Conservation (phyloP, 2,888 invertebrate species). For the Agapostemon virescens region DNA sequence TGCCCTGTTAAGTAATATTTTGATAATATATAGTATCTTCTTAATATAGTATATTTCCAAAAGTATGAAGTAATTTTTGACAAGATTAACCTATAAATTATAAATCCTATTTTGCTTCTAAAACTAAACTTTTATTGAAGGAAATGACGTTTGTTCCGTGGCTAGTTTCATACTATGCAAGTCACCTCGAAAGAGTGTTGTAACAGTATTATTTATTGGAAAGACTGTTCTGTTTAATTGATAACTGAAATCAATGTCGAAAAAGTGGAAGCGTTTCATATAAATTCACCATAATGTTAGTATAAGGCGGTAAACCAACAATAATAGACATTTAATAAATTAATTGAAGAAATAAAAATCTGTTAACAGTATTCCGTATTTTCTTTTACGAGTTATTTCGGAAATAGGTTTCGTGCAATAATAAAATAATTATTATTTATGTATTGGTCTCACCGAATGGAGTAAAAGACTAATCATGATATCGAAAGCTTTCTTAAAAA, state of each 20-base stretch:
- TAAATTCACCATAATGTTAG: conserved; percentile 34
- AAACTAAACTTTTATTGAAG: conserved; percentile 34
- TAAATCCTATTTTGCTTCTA: not conserved
- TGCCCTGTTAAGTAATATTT: conserved; percentile 12
- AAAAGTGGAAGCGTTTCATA: conserved; percentile 23
- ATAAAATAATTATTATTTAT: not conserved
- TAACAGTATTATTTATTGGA: conserved; percentile 40
- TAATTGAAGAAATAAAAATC: not conserved
- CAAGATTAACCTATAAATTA: not conserved
- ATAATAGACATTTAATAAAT: not conserved
- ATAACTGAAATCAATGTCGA: conserved; percentile 57
- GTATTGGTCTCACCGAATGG: not conserved
- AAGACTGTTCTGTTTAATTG: conserved; percentile 32
- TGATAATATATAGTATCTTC: not conserved
- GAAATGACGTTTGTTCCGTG: conserved; percentile 59
- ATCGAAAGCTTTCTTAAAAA: not conserved
- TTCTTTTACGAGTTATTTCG: not conserved
- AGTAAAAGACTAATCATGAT: not conserved
- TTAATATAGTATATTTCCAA: not conserved
- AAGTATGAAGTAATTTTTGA: not conserved
- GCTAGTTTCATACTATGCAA: conserved; percentile 61
- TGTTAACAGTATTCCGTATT: not conserved
- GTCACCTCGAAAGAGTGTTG: conserved; percentile 50
- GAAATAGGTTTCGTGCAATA: not conserved
- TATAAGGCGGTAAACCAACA: conserved; percentile 17